These are phyloP conservation scores for Leptopilina boulardi DNA, from an alignment of 1,140 invertebrate genomes.

Conservation along the genomic window DNA sequence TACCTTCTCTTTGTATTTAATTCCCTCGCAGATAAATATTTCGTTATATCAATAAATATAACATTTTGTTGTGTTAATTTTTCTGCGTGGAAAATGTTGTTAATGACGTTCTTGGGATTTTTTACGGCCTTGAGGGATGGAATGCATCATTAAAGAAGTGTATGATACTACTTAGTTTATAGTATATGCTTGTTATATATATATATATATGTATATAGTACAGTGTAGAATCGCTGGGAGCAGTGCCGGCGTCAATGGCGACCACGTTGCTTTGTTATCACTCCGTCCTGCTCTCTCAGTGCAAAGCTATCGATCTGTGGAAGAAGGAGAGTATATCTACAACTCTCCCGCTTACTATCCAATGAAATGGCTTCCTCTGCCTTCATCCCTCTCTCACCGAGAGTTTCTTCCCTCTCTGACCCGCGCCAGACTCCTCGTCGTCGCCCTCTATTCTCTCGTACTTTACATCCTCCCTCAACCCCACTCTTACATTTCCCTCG, in stretches of 20 bases:
- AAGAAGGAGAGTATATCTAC: slow-evolving; percentile 24
- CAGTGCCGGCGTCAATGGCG: slow-evolving; percentile 13
- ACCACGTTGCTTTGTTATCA: slow-evolving; percentile 64
- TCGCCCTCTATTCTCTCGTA: not conserved
- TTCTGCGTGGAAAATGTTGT: no score
- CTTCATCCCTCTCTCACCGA: slow-evolving; percentile 26
- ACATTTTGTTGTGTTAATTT: no score
- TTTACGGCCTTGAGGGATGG: not conserved
- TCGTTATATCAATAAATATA: no score
- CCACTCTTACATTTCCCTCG: not conserved
- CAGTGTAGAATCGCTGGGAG: not conserved
- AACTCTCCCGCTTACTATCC: slow-evolving; percentile 7
- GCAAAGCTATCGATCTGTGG: slow-evolving; percentile 52
- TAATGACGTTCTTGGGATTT: not conserved
- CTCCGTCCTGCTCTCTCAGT: slow-evolving; percentile 52
- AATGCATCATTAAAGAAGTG: slow-evolving; percentile 2
- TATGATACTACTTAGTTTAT: not conserved
- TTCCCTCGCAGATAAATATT: no score
- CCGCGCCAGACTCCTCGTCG: not conserved
- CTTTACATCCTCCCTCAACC: slow-evolving; percentile 10
- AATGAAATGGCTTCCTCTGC: slow-evolving; percentile 14
- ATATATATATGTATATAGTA: not conserved
- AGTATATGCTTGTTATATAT: not conserved
- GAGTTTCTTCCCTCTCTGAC: slow-evolving; percentile 9
- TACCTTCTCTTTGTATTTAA: no score